Percentiles rank a stretch among this genome's conserved stretches.
These are phyloP conservation scores for Callimorpha dominula DNA, from an alignment of 2,888 invertebrate species.

Conservation along the genomic window DNA sequence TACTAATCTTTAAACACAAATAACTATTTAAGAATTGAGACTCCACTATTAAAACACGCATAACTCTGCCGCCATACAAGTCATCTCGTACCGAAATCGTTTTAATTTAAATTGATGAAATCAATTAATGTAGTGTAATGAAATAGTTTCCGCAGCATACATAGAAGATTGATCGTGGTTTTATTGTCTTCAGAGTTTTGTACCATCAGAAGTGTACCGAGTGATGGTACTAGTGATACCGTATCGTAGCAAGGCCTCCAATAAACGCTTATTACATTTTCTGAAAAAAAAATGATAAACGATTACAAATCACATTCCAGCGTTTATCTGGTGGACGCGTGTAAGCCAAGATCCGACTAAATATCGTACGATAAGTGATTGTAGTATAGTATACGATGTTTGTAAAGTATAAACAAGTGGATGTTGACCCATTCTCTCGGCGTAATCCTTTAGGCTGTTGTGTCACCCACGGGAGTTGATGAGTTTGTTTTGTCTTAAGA, in stretches of 20 bases:
- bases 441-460: slow-evolving; percentile 17
- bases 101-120: too few relatives aligned
- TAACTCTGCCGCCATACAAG: too few relatives aligned
- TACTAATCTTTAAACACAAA: too few relatives aligned
- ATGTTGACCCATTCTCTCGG: slow-evolving; percentile 13
- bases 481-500: slow-evolving; percentile 25
- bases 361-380: slow-evolving; percentile 5
- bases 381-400: slow-evolving; percentile 13
- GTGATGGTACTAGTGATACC: too few relatives aligned
- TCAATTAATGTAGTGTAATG: too few relatives aligned
- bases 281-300: not conserved
- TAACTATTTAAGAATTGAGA: too few relatives aligned
- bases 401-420: slow-evolving; percentile 17
- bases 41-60: too few relatives aligned
- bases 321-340: not conserved
- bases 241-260: too few relatives aligned
- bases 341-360: not conserved
- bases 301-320: not conserved
- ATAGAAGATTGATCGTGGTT: too few relatives aligned
- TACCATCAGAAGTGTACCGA: not conserved
- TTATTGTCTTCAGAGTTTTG: not conserved
- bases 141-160: too few relatives aligned
- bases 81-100: too few relatives aligned
- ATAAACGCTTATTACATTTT: not conserved
- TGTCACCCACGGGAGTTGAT: slow-evolving; percentile 16